Conservation (phyloP, 2,888 invertebrate genomes). For the Lithophane ornitopus region DNA sequence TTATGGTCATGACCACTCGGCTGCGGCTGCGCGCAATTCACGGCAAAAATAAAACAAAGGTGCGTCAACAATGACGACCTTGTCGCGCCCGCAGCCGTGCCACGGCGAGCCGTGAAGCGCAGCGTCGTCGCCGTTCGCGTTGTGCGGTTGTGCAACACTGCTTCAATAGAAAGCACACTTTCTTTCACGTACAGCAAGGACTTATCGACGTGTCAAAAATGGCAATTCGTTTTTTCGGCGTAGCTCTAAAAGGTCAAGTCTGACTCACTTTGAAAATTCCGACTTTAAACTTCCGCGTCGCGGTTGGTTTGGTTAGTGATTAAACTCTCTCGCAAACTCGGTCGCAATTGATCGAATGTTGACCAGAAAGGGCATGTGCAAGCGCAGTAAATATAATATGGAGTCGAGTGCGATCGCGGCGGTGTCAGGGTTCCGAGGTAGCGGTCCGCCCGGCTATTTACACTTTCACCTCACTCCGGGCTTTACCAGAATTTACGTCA, state of each 20-base stretch:
- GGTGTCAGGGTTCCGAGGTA: conserved; percentile 78
- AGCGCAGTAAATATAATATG: conserved; percentile 41
- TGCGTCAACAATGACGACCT: conserved; percentile 78
- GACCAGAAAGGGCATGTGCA: conserved; percentile 49
- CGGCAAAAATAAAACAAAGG: conserved; percentile 77
- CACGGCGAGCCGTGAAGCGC: conserved; percentile 25
- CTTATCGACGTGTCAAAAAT: conserved; percentile 48
- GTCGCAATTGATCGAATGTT: conserved; percentile 41
- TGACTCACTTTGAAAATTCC: conserved; percentile 49
- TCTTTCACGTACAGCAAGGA: conserved; percentile 74
- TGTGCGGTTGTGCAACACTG: conserved; percentile 66
- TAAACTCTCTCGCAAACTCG: conserved; percentile 10
- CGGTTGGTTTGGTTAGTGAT: conserved; percentile 8
- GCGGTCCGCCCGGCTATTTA: conserved; percentile 74
- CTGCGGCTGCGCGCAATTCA: conserved; percentile 64
- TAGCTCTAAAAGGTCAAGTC: conserved; percentile 52
- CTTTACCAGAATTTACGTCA: conserved; percentile 85
- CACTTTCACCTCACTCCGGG: conserved; percentile 83
- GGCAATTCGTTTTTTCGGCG: conserved; percentile 16
- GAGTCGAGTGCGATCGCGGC: conserved; percentile 55
- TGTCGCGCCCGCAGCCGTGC: conserved; percentile 67
- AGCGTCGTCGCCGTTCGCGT: conserved; percentile 6
- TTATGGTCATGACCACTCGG: conserved; percentile 74
- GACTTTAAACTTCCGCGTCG: conserved; percentile 68
- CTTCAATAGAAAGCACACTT: conserved; percentile 81